These are phyloP conservation scores for Neoniphon sammara DNA, from an alignment of 2,797 vertebrate genomes.

Conservation along the genomic window DNA sequence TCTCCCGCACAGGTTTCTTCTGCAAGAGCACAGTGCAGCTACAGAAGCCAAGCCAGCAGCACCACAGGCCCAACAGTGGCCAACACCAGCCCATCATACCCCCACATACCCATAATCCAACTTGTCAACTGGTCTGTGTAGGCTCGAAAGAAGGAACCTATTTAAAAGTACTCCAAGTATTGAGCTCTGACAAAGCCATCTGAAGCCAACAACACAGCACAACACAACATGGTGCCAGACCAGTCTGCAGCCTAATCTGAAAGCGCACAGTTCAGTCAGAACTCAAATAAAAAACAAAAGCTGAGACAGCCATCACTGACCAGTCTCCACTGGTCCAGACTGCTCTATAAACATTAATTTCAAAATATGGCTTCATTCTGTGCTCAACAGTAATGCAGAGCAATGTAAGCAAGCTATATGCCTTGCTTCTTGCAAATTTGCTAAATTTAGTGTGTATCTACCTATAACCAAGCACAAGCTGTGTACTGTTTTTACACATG, in stretches of 20 bases:
- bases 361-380: conserved; percentile 2
- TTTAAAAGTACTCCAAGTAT: background rate
- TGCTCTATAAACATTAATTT: conserved; percentile 17
- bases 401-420: conserved; percentile 13
- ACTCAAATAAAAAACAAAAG: conserved; percentile 23
- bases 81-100: conserved; percentile 43
- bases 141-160: conserved; percentile 5
- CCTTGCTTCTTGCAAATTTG: conserved; percentile 17
- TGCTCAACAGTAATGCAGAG: conserved; percentile 46
- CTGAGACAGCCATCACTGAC: background rate
- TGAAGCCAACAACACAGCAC: conserved; percentile 39
- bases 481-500: conserved; percentile 33
- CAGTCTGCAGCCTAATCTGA: conserved; percentile 6
- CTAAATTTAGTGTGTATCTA: conserved; percentile 17
- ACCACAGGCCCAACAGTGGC: conserved; percentile 66
- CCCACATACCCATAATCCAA: conserved; percentile 26
- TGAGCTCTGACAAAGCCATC: conserved; percentile 10
- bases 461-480: conserved; percentile 40
- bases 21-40: conserved; percentile 98
- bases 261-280: conserved; percentile 22
- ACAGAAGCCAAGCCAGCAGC: conserved; percentile 88
- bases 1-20: conserved; percentile 98
- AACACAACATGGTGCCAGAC: conserved; percentile 39
- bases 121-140: conserved; percentile 3
- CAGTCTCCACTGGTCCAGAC: conserved; percentile 4